phyloP scores from a whole-genome alignment of 2,888 invertebrate species.

The Litoditis marina region DNA sequence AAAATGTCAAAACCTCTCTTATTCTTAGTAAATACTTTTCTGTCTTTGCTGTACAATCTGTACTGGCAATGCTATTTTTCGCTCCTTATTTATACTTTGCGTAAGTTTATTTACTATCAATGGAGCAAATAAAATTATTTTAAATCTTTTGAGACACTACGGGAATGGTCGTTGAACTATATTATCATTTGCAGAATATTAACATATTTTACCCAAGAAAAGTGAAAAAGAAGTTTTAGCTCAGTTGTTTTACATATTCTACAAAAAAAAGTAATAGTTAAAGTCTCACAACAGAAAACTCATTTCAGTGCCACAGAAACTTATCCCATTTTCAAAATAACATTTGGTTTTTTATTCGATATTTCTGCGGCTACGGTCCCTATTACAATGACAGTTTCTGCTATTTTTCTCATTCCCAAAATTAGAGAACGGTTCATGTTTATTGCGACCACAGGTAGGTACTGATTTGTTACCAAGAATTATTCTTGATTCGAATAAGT shows the following conservation, averaged over 20 bases:
- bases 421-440: constrained; percentile 2
- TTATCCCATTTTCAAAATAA: background rate
- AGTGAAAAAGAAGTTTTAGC: no score
- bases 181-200: no score
- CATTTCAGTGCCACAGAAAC: constrained; percentile 1
- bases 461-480: no score
- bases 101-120: no score
- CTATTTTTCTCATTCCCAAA: background rate
- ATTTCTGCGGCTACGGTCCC: constrained; percentile 10
- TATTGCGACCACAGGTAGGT: background rate
- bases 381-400: constrained; percentile 3
- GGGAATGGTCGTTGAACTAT: no score
- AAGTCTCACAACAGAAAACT: background rate
- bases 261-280: no score
- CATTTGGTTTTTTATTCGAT: constrained; percentile 15
- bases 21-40: constrained; percentile 11
- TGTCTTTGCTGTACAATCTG: constrained; percentile 12
- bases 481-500: no score
- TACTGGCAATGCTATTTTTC: constrained; percentile 12
- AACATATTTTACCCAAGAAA: no score
- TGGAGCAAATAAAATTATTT: no score
- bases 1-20: constrained; percentile 14
- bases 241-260: no score
- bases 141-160: background rate
- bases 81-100: constrained; percentile 4